Evolutionary conservation across 2,797 vertebrate species (phyloP).

Genomic region (Siniperca undulata): DNA sequence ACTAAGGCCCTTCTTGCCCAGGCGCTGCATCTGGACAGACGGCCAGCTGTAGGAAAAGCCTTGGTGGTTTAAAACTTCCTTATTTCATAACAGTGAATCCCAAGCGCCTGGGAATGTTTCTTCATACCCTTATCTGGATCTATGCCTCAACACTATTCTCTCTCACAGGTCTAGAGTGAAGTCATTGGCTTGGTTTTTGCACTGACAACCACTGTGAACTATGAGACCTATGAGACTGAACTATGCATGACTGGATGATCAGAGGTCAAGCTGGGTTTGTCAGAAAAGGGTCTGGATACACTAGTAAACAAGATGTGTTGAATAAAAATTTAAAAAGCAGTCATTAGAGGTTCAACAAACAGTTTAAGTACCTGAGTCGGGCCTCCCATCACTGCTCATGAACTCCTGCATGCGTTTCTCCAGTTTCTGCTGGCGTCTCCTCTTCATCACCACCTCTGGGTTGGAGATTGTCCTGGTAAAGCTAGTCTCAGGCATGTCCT

Average conservation of each 20-base stretch:
- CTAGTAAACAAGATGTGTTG: background rate
- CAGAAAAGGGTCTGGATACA: background rate
- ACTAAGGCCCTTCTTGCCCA: background rate
- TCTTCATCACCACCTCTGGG: slow-evolving; percentile 99
- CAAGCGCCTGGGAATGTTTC: slow-evolving; percentile 16
- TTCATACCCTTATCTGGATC: background rate
- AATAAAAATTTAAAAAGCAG: background rate
- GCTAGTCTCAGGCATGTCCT: slow-evolving; percentile 99
- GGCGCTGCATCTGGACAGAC: slow-evolving; percentile 3
- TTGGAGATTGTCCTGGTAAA: slow-evolving; percentile 99
- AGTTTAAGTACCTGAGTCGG: slow-evolving; percentile 91
- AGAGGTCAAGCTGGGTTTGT: background rate
- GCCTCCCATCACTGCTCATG: slow-evolving; percentile 94
- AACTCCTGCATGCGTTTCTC: slow-evolving; percentile 99
- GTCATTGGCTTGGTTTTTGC: background rate
- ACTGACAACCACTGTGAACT: background rate
- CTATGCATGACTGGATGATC: background rate
- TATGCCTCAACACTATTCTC: background rate
- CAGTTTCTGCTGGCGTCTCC: slow-evolving; percentile 94
- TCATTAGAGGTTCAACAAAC: background rate
- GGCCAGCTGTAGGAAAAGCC: background rate
- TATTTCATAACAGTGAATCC: slow-evolving; percentile 5
- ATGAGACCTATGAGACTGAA: background rate
- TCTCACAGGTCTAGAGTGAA: background rate
- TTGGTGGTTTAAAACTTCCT: background rate